These are phyloP conservation scores for Hydrolagus colliei DNA, from an alignment of 2,797 vertebrate genomes.

Conservation along the genomic window DNA sequence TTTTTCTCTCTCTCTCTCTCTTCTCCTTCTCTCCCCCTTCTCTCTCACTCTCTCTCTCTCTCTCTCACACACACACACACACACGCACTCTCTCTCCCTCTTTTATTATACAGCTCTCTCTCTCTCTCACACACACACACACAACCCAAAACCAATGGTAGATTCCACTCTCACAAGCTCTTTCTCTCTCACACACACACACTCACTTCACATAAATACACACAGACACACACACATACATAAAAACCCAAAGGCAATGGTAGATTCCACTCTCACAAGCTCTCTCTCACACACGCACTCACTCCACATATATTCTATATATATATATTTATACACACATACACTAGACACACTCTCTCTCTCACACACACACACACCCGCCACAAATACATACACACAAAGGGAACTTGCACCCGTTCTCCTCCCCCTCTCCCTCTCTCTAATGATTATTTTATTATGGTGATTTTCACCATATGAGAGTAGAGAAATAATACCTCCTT, in stretches of 20 bases:
- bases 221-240: no score
- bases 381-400: constrained; percentile 31
- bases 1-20: constrained; percentile 48
- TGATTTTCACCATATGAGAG: constrained; percentile 37
- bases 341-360: no score
- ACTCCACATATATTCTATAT: no score
- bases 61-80: constrained; percentile 49
- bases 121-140: constrained; percentile 37
- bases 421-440: constrained; percentile 50
- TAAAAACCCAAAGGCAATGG: no score
- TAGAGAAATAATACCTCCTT: constrained; percentile 41
- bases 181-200: constrained; percentile 44
- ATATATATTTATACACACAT: no score
- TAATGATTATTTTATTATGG: constrained; percentile 54
- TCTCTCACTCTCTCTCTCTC: constrained; percentile 49
- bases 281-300: no score
- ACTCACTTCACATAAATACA: not conserved
- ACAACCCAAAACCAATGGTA: no score
- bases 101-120: constrained; percentile 39
- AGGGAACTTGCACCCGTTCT: constrained; percentile 39
- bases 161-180: constrained; percentile 28
- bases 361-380: constrained; percentile 53
- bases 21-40: constrained; percentile 53
- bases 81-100: constrained; percentile 35
- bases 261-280: no score